These are phyloP conservation scores for Rhagoletis zephyria DNA, from an alignment of 1,140 invertebrate genomes.

Conservation along the genomic window DNA sequence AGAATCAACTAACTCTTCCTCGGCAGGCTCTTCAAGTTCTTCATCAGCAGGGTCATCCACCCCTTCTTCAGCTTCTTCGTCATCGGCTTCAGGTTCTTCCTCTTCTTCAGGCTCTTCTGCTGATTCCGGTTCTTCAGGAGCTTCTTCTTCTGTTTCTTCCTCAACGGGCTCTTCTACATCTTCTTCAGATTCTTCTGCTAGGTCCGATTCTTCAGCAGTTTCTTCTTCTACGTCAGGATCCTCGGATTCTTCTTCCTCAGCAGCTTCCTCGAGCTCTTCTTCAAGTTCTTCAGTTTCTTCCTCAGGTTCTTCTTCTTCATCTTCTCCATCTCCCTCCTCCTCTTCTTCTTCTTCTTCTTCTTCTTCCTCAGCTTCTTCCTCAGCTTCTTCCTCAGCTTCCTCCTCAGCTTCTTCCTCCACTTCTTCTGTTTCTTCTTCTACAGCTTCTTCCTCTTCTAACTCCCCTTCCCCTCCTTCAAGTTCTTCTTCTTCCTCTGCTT, in stretches of 20 bases:
- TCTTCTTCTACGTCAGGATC: neutral
- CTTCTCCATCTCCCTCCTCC: neutral
- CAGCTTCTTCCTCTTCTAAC: neutral
- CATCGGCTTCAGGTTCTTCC: neutral
- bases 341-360: neutral
- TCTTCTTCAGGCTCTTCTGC: neutral
- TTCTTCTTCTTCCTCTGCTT: neutral
- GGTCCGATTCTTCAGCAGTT: neutral
- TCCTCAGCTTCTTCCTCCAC: neutral
- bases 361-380: neutral
- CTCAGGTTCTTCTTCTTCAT: neutral
- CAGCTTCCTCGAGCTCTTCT: neutral
- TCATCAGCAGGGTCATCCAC: neutral
- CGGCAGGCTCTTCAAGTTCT: neutral
- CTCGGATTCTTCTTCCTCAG: neutral
- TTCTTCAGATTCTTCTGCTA: neutral
- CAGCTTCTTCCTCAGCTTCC: too few relatives aligned
- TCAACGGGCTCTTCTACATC: neutral
- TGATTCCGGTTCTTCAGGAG: neutral
- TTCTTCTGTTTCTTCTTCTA: neutral
- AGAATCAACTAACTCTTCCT: neutral
- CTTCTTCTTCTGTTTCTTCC: neutral
- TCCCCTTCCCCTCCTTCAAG: neutral
- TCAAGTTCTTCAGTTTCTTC: neutral
- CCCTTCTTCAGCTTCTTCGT: neutral